Percentiles rank a stretch among this genome's conserved stretches.
These are phyloP conservation scores for Grallaria varia DNA, from an alignment of 2,113 vertebrate species.

Conservation along the genomic window DNA sequence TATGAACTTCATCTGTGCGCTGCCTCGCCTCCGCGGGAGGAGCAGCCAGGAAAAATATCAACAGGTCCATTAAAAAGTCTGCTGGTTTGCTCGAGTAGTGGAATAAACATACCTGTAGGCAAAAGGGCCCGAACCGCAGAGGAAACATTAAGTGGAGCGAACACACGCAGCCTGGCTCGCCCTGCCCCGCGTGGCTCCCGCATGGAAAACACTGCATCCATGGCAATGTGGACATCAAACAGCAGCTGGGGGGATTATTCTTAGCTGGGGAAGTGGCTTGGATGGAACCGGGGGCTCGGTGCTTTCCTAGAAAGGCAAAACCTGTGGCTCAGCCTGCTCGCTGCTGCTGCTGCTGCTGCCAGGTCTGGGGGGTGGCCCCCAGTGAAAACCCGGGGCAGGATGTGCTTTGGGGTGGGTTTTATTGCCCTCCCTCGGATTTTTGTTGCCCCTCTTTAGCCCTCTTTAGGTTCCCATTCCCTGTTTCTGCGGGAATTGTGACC, in stretches of 20 bases:
- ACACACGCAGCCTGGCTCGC: constrained; percentile 41
- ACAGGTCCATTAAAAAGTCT: constrained; percentile 75
- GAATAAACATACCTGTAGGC: constrained; percentile 72
- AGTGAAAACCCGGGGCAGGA: neutral
- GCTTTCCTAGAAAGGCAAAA: constrained; percentile 58
- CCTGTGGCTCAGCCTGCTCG: neutral
- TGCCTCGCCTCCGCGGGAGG: constrained; percentile 39
- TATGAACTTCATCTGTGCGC: constrained; percentile 12
- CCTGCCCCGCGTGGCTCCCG: neutral
- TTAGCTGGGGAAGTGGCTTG: constrained; percentile 20
- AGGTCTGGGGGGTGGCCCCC: fast-evolving
- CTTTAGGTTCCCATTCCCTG: neutral
- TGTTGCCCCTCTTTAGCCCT: neutral
- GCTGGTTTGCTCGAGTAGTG: constrained; percentile 67
- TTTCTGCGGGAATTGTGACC: neutral
- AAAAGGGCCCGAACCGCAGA: constrained; percentile 41
- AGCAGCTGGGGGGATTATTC: constrained; percentile 56
- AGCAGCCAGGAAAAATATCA: constrained; percentile 73
- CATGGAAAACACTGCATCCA: neutral
- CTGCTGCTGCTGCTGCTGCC: neutral
- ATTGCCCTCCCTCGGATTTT: neutral
- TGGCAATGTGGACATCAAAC: constrained; percentile 59
- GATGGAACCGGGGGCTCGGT: neutral
- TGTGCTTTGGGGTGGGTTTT: neutral
- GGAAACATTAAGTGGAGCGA: constrained; percentile 61